A percentile compares a stretch with the other conserved stretches of the same genome.
Conservation (phyloP, 1,140 invertebrate genomes). For the Leptinotarsa undecemlineata region DNA sequence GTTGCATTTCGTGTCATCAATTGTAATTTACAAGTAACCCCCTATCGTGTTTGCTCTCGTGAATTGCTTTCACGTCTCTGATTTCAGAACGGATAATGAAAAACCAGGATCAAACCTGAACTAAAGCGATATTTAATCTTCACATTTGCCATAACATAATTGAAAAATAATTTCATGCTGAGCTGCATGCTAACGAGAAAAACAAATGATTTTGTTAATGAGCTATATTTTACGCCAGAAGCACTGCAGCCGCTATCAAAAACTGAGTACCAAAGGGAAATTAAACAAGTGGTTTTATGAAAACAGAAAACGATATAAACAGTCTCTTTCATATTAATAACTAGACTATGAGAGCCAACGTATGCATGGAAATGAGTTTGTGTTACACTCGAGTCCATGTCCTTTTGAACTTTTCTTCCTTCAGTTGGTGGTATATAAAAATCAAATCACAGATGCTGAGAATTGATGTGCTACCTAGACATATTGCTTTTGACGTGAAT, state of each 20-base stretch:
- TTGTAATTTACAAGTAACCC: too few species aligned
- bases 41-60: too few species aligned
- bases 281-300: conserved; percentile 1
- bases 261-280: conserved; percentile 2
- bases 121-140: conserved; percentile 1
- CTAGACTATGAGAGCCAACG: neutral
- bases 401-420: too few species aligned
- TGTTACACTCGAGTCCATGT: too few species aligned
- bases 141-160: neutral
- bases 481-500: too few species aligned
- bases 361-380: neutral
- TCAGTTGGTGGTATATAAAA: neutral
- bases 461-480: too few species aligned
- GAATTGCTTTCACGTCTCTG: neutral
- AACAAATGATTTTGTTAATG: conserved; percentile 1
- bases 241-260: conserved; percentile 2
- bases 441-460: too few species aligned
- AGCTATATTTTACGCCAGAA: conserved; percentile 4
- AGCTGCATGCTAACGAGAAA: neutral
- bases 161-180: neutral
- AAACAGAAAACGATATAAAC: neutral
- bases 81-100: neutral
- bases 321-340: neutral
- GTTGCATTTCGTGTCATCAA: too few species aligned
- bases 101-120: neutral